Evolutionary conservation across 2,888 invertebrate genomes (phyloP), one percentile per base, ranked within the genome.

Genomic region (Eilema depressum): DNA sequence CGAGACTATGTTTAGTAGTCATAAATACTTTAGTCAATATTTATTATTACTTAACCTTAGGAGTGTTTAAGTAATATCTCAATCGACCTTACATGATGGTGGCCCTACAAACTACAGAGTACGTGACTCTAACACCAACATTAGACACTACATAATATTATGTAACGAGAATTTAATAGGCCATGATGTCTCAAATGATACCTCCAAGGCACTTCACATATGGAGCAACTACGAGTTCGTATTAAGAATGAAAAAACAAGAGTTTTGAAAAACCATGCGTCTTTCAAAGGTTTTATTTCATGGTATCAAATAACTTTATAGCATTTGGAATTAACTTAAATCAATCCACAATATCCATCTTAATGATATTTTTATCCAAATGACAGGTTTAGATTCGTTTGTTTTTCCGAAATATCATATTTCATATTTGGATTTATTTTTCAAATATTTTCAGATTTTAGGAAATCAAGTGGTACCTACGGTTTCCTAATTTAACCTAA

Each of bases 121-220:
- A 28, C 60, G 65, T 65, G 68, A 66, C 57, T 75, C 79, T 82
- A 78, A 81, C 80, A 75, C 68, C 70, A 80, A 82, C 83, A 84
- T 86, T 84, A 86, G 81, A 81, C 83, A 85, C 78, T 81, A 78
- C 83, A 82, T 81, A 83, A 87, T 83, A 88, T 60, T 64, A 66
- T 23, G 83, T 89, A 90, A 91, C 84, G 88, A 86, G 81, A 85
- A 87, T 91, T 89, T 92, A 91, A 92, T 92, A 89, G 86, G 86
- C 91, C 89, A 47, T 59, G 59, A 63, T 53, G 8, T 53, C 20
- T 53, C 20, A n/a, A 20, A 53, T 63, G 63, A 30, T 57, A 62
- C 56, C 57, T 59, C 81, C 71, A 23, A 76, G 77, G 81, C 57
- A 33, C 20, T n/a, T 53, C 28, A 63, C 23, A 10, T 20, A 47